Conservation (phyloP, 2,797 vertebrate genomes). For the Galaxias olidus region DNA sequence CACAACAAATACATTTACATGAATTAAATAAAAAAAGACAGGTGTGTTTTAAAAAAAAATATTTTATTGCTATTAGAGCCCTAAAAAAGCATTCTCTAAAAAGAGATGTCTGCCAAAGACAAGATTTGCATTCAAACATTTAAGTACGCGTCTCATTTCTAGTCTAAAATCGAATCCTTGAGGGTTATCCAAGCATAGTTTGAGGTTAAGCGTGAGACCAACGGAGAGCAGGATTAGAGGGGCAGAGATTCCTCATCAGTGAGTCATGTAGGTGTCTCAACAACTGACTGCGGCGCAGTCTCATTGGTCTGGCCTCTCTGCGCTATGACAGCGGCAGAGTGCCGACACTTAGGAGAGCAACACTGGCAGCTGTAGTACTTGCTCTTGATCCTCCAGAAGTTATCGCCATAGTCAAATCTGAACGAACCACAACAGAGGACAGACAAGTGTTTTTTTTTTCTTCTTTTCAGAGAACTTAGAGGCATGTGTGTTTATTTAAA, state of each 20-base stretch:
- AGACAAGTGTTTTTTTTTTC: background rate
- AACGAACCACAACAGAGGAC: slow-evolving; percentile 1
- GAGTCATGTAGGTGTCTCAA: slow-evolving; percentile 61
- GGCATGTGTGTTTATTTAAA: background rate
- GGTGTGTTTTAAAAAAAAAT: slow-evolving; percentile 11
- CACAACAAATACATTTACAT: no score
- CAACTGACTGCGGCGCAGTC: slow-evolving; percentile 56
- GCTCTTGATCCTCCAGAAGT: slow-evolving; percentile 96
- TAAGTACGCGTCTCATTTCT: no score
- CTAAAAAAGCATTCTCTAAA: slow-evolving; percentile 27
- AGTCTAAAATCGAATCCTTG: no score
- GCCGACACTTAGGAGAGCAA: slow-evolving; percentile 85
- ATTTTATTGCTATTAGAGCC: slow-evolving; percentile 41
- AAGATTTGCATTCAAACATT: slow-evolving; percentile 10
- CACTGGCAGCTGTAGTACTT: slow-evolving; percentile 93
- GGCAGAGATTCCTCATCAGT: slow-evolving; percentile 48
- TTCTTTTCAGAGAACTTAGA: background rate
- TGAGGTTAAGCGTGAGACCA: slow-evolving; percentile 9
- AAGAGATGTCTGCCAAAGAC: slow-evolving; percentile 23
- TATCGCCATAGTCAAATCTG: slow-evolving; percentile 95
- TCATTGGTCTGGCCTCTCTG: slow-evolving; percentile 56
- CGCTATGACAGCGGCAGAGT: slow-evolving; percentile 72
- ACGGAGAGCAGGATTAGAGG: slow-evolving; percentile 13
- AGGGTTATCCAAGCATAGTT: no score
- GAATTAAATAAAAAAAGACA: slow-evolving; percentile 8